Percentiles rank a stretch among this genome's conserved stretches.
Evolutionary conservation across 2,888 invertebrate genomes (phyloP).

Genomic region (Acleris emargana): DNA sequence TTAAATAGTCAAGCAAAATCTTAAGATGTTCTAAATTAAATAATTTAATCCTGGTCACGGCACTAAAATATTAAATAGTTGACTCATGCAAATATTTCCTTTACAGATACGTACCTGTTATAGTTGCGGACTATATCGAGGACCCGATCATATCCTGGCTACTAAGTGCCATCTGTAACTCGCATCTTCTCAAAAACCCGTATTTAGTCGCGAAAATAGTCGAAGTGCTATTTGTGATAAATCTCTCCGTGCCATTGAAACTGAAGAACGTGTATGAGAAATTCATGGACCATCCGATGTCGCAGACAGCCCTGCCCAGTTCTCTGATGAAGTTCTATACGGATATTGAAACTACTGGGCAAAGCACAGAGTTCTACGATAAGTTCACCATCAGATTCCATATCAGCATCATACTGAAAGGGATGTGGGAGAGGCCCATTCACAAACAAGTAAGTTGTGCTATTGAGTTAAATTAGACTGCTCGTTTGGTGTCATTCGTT

Average conservation of each 20-base stretch:
- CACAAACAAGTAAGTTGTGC: conserved; percentile 83
- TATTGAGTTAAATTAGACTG: not conserved
- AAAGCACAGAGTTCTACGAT: conserved; percentile 99
- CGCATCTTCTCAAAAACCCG: conserved; percentile 96
- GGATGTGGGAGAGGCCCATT: conserved; percentile 96
- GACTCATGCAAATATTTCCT: not conserved
- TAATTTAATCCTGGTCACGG: conserved; percentile 5
- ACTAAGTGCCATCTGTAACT: conserved; percentile 94
- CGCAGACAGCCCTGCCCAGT: conserved; percentile 91
- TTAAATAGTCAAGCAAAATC: too few relatives aligned
- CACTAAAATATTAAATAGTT: not conserved
- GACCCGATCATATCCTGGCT: conserved; percentile 94
- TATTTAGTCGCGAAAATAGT: conserved; percentile 98
- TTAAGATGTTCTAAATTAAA: not conserved
- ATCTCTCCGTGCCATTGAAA: conserved; percentile 85
- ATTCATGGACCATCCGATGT: conserved; percentile 92
- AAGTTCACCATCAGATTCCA: conserved; percentile 99
- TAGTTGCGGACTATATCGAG: conserved; percentile 90
- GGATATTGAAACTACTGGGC: conserved; percentile 98
- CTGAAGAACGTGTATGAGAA: conserved; percentile 86
- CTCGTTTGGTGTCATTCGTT: too few relatives aligned
- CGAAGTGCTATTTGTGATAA: conserved; percentile 93
- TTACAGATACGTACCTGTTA: conserved; percentile 88
- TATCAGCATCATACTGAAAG: conserved; percentile 97
- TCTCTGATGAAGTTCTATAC: conserved; percentile 99